phyloP scores from a whole-genome alignment of 2,888 invertebrate genomes.

The Agrochola lota region DNA sequence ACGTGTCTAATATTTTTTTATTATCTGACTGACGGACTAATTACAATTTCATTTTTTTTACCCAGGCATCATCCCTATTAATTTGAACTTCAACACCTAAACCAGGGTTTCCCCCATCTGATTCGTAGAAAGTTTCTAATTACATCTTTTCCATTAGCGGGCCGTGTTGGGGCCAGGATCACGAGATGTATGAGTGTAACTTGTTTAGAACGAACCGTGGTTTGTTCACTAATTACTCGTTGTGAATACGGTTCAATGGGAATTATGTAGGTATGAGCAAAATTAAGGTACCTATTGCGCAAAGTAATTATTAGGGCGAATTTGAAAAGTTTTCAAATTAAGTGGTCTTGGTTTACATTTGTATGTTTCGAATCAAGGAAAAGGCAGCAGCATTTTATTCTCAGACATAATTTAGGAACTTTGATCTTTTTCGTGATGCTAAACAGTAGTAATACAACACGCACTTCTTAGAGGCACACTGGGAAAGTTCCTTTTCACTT shows the following conservation, averaged over 20 bases:
- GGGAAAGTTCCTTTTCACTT: background rate
- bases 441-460: background rate
- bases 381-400: background rate
- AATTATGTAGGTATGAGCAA: constrained; percentile 9
- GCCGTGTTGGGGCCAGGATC: constrained; percentile 54
- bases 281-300: constrained; percentile 14
- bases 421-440: background rate
- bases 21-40: too few relatives aligned
- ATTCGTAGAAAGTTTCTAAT: constrained; percentile 70
- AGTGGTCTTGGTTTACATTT: background rate
- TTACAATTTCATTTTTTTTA: too few relatives aligned
- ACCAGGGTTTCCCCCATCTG: constrained; percentile 54
- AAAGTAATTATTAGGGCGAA: constrained; percentile 10
- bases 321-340: constrained; percentile 12
- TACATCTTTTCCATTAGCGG: constrained; percentile 72
- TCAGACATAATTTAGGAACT: background rate
- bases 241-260: constrained; percentile 33
- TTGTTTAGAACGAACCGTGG: constrained; percentile 50
- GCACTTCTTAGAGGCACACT: background rate
- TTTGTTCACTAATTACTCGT: constrained; percentile 51
- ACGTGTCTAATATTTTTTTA: too few relatives aligned
- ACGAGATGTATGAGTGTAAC: constrained; percentile 52
- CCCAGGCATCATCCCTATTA: too few relatives aligned
- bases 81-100: constrained; percentile 61
- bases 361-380: background rate